Evolutionary conservation across 2,113 vertebrate species (phyloP).

Genomic region (Perca fluviatilis): DNA sequence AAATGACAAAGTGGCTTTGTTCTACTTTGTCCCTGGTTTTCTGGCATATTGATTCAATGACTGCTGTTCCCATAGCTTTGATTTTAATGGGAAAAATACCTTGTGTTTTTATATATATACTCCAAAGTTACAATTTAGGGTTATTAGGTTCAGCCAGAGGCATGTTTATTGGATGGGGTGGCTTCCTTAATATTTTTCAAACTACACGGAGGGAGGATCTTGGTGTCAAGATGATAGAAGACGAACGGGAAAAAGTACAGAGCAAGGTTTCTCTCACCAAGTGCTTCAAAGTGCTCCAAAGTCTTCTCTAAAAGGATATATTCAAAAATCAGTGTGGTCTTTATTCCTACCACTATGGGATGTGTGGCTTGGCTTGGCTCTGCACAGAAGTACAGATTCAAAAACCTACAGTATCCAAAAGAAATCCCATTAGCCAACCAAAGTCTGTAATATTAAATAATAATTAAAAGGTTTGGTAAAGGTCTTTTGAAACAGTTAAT

Average conservation of each 20-base stretch:
- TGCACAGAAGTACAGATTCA: conserved; percentile 20
- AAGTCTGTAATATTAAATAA: conserved; percentile 54
- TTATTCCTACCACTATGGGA: conserved; percentile 47
- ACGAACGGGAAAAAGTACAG: conserved; percentile 19
- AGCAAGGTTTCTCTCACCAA: conserved; percentile 43
- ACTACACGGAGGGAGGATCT: conserved; percentile 30
- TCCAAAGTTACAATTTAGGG: conserved; percentile 43
- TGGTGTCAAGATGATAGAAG: conserved; percentile 49
- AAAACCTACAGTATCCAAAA: conserved; percentile 28
- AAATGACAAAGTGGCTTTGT: conserved; percentile 20
- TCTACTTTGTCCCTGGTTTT: conserved; percentile 23
- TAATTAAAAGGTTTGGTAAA: conserved; percentile 16
- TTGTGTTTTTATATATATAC: conserved; percentile 26
- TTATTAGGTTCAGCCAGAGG: conserved; percentile 31
- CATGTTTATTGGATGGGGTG: conserved; percentile 43
- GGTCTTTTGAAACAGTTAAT: conserved; percentile 4
- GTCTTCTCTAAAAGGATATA: conserved; percentile 32
- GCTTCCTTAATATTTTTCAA: conserved; percentile 54
- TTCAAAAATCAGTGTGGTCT: conserved; percentile 41
- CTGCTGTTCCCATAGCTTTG: conserved; percentile 13
- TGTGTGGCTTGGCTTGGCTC: conserved; percentile 50
- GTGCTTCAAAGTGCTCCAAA: conserved; percentile 35
- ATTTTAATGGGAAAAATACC: conserved; percentile 19
- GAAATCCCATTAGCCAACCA: conserved; percentile 27
- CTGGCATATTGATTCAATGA: conserved; percentile 12